Base-by-base conservation (phyloP, 2,888 invertebrate species). In the Calliscelio sp. region DNA sequence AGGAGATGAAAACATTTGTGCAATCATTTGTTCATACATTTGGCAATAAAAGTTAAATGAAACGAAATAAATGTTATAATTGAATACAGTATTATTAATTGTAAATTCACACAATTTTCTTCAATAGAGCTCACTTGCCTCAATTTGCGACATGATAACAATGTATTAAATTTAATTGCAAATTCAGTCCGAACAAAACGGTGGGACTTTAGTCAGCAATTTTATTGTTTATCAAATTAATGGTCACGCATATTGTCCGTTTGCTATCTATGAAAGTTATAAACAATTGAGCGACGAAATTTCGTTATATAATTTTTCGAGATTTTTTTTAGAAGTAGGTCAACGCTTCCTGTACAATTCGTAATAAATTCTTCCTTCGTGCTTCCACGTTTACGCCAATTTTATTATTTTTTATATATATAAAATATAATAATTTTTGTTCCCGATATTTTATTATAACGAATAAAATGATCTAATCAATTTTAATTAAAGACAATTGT, bases 221-320 rank as follows among this genome's bases (percentile, higher is more conserved):
- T 66, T 53, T 38, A 38, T 68, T 68, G 49, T 68, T 66, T 49
- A 66, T 49, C n/a, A 28, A 66, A 32, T 20, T 51, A 28, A 46
- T 10, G 18, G 20, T 20, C n/a, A 66, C 28, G 35, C 35, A 25
- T n/a, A n/a, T 4, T 28, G 8, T 8, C 44, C n/a, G 14, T 3
- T 44, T 16, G 44, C 5, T 44, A 44, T 44, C 18, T 44, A 44
- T 28, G 25, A 18, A 51, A 51, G 14, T 25, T 38, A 59, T 35
- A 38, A 59, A 59, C 59, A 38, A 38, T 53, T 32, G 5, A 16
- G 10, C 14, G 25, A 49, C 25, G 35, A 66, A 51, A 66, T 66
- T 49, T n/a, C 1, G 66, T 51, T 66, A 66, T 25, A 66, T 66
- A 66, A 66, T 66, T 66, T 38, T 28, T 65, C 49, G 20, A 66